phyloP scores from a whole-genome alignment of 2,797 vertebrate genomes.

The Melanotaenia maccullochi region DNA sequence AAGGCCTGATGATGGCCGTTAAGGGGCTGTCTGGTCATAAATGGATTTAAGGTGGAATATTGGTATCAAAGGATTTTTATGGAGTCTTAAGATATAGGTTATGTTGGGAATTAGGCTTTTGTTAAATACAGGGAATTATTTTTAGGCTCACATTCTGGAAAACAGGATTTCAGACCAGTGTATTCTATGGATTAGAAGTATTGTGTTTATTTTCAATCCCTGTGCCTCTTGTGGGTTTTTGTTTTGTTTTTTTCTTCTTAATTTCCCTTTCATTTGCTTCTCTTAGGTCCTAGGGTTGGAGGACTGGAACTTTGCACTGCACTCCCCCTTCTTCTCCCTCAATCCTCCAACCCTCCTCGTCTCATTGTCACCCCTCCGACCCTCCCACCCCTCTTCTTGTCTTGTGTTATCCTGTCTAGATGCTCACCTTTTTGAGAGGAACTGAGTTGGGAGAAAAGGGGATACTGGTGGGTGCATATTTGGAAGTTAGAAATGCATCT shows the following conservation, averaged over 20 bases:
- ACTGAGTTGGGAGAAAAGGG: constrained; percentile 25
- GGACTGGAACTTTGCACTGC: constrained; percentile 69
- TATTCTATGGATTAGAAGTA: constrained; percentile 5
- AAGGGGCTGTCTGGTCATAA: neutral
- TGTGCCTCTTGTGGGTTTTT: constrained; percentile 7
- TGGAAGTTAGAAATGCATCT: constrained; percentile 66
- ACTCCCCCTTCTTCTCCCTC: constrained; percentile 68
- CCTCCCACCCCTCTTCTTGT: constrained; percentile 21
- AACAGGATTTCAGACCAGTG: constrained; percentile 18
- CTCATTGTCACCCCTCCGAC: constrained; percentile 33
- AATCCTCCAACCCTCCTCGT: constrained; percentile 51
- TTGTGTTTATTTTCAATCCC: constrained; percentile 12
- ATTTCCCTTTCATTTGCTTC: constrained; percentile 26
- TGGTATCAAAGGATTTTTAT: constrained; percentile 23
- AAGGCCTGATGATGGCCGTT: constrained; percentile 10
- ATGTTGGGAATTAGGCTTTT: constrained; percentile 14
- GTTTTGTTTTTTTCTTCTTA: neutral
- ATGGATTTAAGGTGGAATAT: constrained; percentile 24
- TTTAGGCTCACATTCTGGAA: constrained; percentile 25
- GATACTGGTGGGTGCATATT: constrained; percentile 58
- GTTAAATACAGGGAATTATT: constrained; percentile 25
- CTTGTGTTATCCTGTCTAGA: constrained; percentile 50
- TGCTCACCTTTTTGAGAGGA: constrained; percentile 21
- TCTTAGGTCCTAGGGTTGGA: constrained; percentile 75
- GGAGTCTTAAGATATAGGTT: constrained; percentile 16